Conservation (phyloP, 1,140 invertebrate genomes). For the Drosophila takahashii region DNA sequence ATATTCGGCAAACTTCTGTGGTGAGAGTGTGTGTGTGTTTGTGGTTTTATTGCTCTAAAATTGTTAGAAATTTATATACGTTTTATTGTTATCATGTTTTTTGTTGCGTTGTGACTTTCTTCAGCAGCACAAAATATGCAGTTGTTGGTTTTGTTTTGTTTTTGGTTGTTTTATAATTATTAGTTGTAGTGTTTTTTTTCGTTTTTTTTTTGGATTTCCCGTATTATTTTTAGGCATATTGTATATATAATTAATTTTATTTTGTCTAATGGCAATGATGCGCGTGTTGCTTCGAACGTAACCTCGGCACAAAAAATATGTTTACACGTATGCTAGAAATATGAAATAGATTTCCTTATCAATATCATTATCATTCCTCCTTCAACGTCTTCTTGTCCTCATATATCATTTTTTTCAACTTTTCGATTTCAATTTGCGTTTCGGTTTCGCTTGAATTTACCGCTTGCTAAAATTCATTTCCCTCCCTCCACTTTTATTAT, state of each 20-base stretch:
- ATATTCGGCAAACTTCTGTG: constrained; percentile 24
- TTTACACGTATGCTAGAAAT: constrained; percentile 72
- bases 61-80: constrained; percentile 62
- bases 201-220: constrained; percentile 21
- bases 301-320: constrained; percentile 79
- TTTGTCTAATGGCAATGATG: constrained; percentile 82
- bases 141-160: constrained; percentile 33
- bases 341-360: constrained; percentile 66
- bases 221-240: constrained; percentile 47
- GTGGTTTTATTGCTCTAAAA: constrained; percentile 67
- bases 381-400: not conserved
- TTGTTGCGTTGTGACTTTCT: constrained; percentile 81
- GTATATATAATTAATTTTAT: constrained; percentile 69
- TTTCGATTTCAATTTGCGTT: constrained; percentile 49
- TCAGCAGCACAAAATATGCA: constrained; percentile 82
- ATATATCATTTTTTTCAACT: constrained; percentile 21
- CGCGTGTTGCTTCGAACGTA: constrained; percentile 80
- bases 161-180: constrained; percentile 48
- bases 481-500: constrained; percentile 46
- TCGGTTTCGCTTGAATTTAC: constrained; percentile 25
- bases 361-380: constrained; percentile 28
- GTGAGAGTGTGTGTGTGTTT: constrained; percentile 28
- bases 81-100: constrained; percentile 43
- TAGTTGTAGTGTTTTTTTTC: constrained; percentile 33
- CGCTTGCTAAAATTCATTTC: constrained; percentile 44